Evolutionary conservation across 2,888 invertebrate species (phyloP).

Genomic region (Ornithoptera priamus): DNA sequence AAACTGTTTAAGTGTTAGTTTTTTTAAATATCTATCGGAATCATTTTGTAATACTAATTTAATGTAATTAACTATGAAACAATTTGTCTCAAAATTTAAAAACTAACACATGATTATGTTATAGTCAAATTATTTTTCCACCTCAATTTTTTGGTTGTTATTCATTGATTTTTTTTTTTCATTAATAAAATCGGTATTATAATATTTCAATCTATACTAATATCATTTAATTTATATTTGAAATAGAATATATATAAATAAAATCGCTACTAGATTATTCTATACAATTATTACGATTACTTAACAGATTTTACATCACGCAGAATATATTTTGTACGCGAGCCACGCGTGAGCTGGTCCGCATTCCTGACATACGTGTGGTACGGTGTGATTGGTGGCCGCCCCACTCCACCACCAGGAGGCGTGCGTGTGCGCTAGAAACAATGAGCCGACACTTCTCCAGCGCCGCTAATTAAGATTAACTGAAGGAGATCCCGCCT

Average conservation of each 20-base stretch:
- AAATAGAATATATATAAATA: background rate
- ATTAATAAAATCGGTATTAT: no score
- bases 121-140: no score
- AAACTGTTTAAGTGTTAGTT: no score
- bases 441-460: constrained; percentile 48
- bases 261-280: background rate
- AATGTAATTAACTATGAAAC: no score
- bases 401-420: constrained; percentile 53
- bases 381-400: constrained; percentile 49
- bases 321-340: constrained; percentile 1
- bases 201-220: background rate
- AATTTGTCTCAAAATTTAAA: no score
- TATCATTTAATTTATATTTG: no score
- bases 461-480: constrained; percentile 40
- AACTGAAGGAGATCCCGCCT: constrained; percentile 34
- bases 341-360: constrained; percentile 13
- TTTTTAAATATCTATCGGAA: no score
- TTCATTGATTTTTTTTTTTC: no score
- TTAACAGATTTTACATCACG: background rate
- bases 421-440: constrained; percentile 44
- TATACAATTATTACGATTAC: background rate
- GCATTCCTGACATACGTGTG: constrained; percentile 9
- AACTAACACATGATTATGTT: no score
- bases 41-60: no score
- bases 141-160: no score